Evolutionary conservation across 2,113 vertebrate species (phyloP), one percentile per base, ranked within the genome.

Genomic region (Anser brachyrhynchus): DNA sequence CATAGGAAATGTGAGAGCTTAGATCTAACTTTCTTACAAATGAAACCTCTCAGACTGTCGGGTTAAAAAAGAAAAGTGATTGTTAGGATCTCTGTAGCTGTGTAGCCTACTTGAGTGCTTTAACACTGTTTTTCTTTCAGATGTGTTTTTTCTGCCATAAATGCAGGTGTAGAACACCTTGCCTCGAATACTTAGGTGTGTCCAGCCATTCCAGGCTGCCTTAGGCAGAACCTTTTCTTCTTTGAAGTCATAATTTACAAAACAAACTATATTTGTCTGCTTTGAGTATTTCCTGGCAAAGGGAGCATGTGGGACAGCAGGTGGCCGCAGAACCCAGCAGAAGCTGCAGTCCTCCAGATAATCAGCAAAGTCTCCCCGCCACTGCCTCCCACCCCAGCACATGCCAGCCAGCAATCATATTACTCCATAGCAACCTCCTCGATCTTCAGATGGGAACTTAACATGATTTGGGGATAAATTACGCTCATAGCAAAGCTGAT

Each of bases 401-500:
- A 3, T 87, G 57, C 85, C 87, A 93, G 37, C 70, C 89, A 88
- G 84, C 93, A 97, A 96, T 91, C 85, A 67, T 8, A 59, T 90
- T 96, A 93, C 95, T 75, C 55, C 46, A 44, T 77, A 95, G 95
- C 93, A 92, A 96, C 91, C 81, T 95, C 59, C 84, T 85, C 12
- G 3, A 96, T 97, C 82, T 91, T 96, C 90, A 94, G 72, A 96
- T 89, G 90, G 94, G 78, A 97, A 92, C 79, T 94, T 93, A 75
- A 87, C 92, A 49, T 19, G 20, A 77, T 97, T 95, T 97, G 75
- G 54, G 96, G 95, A 96, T 95, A 92, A 97, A 98, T 97, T 96
- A 76, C 25, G 0, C 65, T 79, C 43, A 33, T 21, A 94, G 92
- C 95, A 94, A 93, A 96, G 69, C 96, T 95, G 97, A 98, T 97